Percentiles rank a stretch among this genome's conserved stretches.
These are phyloP conservation scores for Stylophora pistillata DNA, from an alignment of 64 coral and sea anemone genomes.

Conservation along the genomic window DNA sequence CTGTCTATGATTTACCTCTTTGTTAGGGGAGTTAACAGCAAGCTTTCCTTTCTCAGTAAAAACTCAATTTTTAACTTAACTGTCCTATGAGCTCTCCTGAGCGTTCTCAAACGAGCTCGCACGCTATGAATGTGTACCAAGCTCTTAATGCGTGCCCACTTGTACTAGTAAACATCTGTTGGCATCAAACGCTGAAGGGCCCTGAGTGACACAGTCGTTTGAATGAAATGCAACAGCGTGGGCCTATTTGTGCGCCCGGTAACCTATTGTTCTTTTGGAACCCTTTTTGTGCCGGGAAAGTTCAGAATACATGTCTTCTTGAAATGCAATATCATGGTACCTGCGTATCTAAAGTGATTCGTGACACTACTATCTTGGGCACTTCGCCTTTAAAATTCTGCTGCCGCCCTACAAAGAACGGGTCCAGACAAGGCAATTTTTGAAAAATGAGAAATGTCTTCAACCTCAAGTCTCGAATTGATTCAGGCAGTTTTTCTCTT, in stretches of 20 bases:
- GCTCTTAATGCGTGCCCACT: background rate
- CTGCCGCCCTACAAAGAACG: too few species aligned
- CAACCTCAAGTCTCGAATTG: too few species aligned
- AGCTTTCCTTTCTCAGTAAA: too few species aligned
- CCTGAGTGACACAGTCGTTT: conserved; percentile 20
- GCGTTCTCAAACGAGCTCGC: background rate
- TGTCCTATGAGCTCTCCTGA: background rate
- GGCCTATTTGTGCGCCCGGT: background rate
- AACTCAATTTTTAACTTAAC: too few species aligned
- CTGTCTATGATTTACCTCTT: too few species aligned
- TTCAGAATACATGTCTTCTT: background rate
- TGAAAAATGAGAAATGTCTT: too few species aligned
- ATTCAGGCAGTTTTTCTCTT: too few species aligned
- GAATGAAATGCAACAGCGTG: conserved; percentile 23
- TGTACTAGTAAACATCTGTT: conserved; percentile 36
- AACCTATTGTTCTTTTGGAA: background rate
- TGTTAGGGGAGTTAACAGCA: too few species aligned
- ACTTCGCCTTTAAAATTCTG: background rate
- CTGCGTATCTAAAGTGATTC: background rate
- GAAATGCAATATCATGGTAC: conserved; percentile 9
- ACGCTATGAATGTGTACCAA: background rate
- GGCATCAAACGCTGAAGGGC: background rate
- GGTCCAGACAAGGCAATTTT: too few species aligned
- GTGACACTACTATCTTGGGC: background rate
- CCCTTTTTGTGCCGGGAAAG: background rate